These are phyloP conservation scores for Furcula furcula DNA, from an alignment of 2,888 invertebrate species.

Conservation along the genomic window DNA sequence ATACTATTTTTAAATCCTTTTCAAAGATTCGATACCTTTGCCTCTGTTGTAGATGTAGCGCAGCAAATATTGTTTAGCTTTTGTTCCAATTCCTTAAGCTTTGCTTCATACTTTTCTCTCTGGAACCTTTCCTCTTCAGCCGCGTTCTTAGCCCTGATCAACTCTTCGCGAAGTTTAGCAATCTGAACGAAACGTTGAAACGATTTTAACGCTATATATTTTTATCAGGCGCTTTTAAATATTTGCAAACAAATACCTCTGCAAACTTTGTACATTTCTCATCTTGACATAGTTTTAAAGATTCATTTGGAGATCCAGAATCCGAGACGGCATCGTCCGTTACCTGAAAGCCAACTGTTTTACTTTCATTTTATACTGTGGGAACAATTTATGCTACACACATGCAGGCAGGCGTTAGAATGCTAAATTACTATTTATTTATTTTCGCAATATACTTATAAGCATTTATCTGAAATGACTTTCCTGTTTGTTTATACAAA, in stretches of 20 bases:
- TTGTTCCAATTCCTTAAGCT: constrained; percentile 59
- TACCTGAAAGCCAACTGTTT: no score
- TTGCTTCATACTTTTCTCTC: constrained; percentile 56
- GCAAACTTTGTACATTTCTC: constrained; percentile 8
- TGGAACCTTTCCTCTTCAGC: constrained; percentile 59
- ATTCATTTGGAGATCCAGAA: not conserved
- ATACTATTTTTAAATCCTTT: no score
- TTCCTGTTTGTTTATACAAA: no score
- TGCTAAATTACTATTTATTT: no score
- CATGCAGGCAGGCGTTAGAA: no score
- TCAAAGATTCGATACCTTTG: no score
- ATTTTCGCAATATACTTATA: no score
- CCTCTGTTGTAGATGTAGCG: constrained; percentile 29
- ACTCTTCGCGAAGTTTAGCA: constrained; percentile 53
- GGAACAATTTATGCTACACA: no score
- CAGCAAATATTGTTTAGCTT: constrained; percentile 58
- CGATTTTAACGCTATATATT: not conserved
- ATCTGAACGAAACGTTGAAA: constrained; percentile 22
- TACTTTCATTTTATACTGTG: no score
- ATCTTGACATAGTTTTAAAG: constrained; percentile 1
- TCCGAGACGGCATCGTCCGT: not conserved
- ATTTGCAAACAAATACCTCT: constrained; percentile 10
- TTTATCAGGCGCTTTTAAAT: not conserved
- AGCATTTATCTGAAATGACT: no score
- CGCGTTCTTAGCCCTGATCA: constrained; percentile 50